A percentile compares a stretch with the other conserved stretches of the same genome.
phyloP scores from a whole-genome alignment of 1,140 invertebrate species.

The Coboldia fuscipes region DNA sequence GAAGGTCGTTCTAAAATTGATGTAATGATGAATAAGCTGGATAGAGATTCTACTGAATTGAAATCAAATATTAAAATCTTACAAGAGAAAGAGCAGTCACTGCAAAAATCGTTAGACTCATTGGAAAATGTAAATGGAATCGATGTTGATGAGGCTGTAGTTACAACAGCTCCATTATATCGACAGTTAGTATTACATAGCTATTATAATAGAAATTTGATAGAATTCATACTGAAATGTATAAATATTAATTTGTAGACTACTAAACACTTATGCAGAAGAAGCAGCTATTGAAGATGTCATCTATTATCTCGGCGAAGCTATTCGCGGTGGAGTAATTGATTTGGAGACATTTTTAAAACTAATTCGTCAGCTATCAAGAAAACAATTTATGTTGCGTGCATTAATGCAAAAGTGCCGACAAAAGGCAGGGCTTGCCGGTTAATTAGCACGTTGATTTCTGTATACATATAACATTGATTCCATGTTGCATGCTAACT shows the following conservation, averaged over 20 bases:
- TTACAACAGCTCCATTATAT: conserved; percentile 87
- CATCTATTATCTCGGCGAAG: conserved; percentile 97
- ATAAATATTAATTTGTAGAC: conserved; percentile 24
- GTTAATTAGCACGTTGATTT: conserved; percentile 18
- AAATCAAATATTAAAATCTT: conserved; percentile 67
- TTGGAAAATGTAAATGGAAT: conserved; percentile 58
- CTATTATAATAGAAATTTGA: neutral
- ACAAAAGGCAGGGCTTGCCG: conserved; percentile 75
- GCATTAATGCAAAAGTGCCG: conserved; percentile 93
- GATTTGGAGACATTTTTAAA: conserved; percentile 93
- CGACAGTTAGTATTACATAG: conserved; percentile 48
- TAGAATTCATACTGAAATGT: neutral
- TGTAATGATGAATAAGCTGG: conserved; percentile 55
- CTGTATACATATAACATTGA: no score
- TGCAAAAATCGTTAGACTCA: conserved; percentile 59
- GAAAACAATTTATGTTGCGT: conserved; percentile 87
- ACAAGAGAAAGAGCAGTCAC: conserved; percentile 67
- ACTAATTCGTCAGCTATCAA: conserved; percentile 82
- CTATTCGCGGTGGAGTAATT: conserved; percentile 74
- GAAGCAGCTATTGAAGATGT: conserved; percentile 96
- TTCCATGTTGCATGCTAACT: no score
- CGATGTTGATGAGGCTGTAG: conserved; percentile 91
- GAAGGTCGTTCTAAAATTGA: conserved; percentile 70
- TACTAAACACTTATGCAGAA: conserved; percentile 89
- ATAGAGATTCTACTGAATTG: conserved; percentile 55